Evolutionary conservation across 1,140 invertebrate species (phyloP).

Genomic region (Venustaconcha ellipsiformis): DNA sequence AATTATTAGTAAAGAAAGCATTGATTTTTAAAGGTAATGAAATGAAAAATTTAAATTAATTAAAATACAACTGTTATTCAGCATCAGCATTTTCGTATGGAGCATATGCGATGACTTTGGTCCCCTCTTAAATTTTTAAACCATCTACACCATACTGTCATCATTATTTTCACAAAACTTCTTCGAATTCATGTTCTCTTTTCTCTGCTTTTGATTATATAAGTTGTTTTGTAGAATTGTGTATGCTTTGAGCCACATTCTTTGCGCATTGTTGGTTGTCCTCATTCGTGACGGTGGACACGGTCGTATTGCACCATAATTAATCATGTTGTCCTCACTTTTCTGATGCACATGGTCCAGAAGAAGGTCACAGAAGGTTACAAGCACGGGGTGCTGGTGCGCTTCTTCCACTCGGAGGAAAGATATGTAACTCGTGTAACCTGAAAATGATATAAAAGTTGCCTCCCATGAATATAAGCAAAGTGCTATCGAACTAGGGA

Average conservation of each 20-base stretch:
- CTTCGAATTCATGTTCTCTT: too few relatives aligned
- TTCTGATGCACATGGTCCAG: background rate
- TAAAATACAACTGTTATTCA: too few relatives aligned
- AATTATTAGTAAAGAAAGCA: too few relatives aligned
- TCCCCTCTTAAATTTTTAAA: too few relatives aligned
- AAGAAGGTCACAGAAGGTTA: constrained; percentile 23
- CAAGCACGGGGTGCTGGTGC: constrained; percentile 20
- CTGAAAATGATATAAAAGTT: background rate
- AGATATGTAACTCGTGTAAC: constrained; percentile 21
- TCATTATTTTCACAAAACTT: too few relatives aligned
- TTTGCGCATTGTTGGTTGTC: background rate
- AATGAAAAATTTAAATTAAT: too few relatives aligned
- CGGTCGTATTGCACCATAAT: background rate
- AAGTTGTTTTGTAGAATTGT: constrained; percentile 9
- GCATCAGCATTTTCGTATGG: too few relatives aligned
- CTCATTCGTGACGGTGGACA: background rate
- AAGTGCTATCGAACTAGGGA: background rate
- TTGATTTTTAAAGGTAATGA: too few relatives aligned
- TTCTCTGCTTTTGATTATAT: too few relatives aligned
- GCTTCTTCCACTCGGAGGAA: constrained; percentile 19
- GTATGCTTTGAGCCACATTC: constrained; percentile 18
- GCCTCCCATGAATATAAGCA: background rate
- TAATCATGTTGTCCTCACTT: background rate
- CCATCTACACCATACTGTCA: too few relatives aligned
- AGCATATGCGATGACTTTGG: too few relatives aligned